Base-by-base conservation (phyloP, 1,140 invertebrate species). In the Araneus ventricosus region DNA sequence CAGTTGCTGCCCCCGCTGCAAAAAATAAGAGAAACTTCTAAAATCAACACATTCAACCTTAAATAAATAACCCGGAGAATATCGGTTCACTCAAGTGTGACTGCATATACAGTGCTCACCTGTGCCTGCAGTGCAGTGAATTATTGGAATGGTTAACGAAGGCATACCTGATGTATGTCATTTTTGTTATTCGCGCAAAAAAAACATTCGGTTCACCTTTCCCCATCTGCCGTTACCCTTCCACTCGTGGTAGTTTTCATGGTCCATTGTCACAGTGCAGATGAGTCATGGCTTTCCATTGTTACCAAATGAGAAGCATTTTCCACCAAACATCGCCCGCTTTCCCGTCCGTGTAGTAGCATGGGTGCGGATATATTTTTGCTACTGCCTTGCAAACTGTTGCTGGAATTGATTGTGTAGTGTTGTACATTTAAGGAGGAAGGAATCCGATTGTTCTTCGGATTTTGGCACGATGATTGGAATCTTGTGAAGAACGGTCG, bases 251-350 rank as follows among this genome's bases (percentile, higher is more conserved):
- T 86, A 7, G 27, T 30, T 86, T 86, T 61, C 52, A 59, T 59
- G 27, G 57, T 24, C 52, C 30, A 59, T 59, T 86, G 45, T 59
- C 30, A 37, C 10, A 59, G 10, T 20, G 84, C n/a, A n/a, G n/a
- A 86, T 86, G 84, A 86, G 37, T 86, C 84, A 86, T 86, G 84
- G n/a, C 30, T 61, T 57, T 57, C 84, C 84, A 86, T 86, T 86
- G 84, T 86, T 86, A 86, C 41, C 84, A 86, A 86, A 86, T 86
- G 84, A 86, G 45, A 27, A 59, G 20, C 37, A n/a, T 86, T 86
- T 52, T 39, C n/a, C n/a, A 30, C 34, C 14, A 27, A 27, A 41
- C 79, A 27, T 45, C 79, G 30, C 14, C 17, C 67, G 67, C 67
- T 37, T 70, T 70, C 17, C 8, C 67, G 10, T 70, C n/a, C 17